phyloP scores from a whole-genome alignment of 2,797 vertebrate genomes.

The Sebastes cheni region DNA sequence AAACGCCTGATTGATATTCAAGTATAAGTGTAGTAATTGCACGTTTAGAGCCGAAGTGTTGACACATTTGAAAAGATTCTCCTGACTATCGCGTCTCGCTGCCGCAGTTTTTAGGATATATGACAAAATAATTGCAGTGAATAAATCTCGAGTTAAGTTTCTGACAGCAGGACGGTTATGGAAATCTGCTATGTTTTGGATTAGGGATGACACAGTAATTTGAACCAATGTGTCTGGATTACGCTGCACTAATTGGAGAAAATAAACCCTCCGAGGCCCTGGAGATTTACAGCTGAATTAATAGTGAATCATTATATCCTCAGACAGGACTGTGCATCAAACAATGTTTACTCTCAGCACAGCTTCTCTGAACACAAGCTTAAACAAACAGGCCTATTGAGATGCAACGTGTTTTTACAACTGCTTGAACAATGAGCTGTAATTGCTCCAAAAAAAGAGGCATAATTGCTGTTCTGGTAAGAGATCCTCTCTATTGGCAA shows the following conservation, averaged over 20 bases:
- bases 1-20: constrained; percentile 33
- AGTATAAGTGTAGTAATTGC: constrained; percentile 18
- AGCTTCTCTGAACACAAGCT: constrained; percentile 22
- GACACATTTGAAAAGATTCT: constrained; percentile 19
- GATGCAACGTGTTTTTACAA: constrained; percentile 35
- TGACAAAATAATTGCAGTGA: constrained; percentile 49
- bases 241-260: constrained; percentile 42
- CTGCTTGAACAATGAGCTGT: constrained; percentile 55
- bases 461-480: constrained; percentile 23
- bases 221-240: constrained; percentile 41
- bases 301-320: constrained; percentile 34
- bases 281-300: constrained; percentile 43
- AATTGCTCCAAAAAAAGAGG: constrained; percentile 20
- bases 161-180: constrained; percentile 37
- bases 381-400: constrained; percentile 50
- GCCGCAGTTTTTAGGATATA: neutral
- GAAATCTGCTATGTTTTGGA: constrained; percentile 33
- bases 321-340: constrained; percentile 37
- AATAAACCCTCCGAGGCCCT: constrained; percentile 39
- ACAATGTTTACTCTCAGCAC: constrained; percentile 32
- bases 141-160: constrained; percentile 25
- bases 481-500: constrained; percentile 8
- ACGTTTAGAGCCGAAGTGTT: constrained; percentile 24
- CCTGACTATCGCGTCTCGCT: neutral
- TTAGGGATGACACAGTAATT: constrained; percentile 19